Evolutionary conservation across 2,888 invertebrate species (phyloP), one percentile per base, ranked within the genome.

Genomic region (Furcula furcula): DNA sequence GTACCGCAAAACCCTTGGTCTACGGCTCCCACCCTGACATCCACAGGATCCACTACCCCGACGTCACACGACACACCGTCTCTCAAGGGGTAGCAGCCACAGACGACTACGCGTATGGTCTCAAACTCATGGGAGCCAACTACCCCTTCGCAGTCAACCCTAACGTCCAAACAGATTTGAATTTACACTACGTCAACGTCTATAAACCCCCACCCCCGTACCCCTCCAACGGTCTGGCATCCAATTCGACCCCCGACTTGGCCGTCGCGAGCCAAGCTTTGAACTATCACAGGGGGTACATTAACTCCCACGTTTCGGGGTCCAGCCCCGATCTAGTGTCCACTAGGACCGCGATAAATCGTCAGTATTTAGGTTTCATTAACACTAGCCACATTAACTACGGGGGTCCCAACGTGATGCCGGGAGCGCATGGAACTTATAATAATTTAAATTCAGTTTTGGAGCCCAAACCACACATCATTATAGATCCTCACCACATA

Each of bases 171-270:
- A 61, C 80, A 0, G 89, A 90, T 41, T 55, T 89, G 33, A 82
- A 88, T 27, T 66, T 92, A 21, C 91, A 91, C 29, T 87, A 92
- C 60, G 79, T 93, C 11, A 93, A 93, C 63, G 90, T 94, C 4
- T 94, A 93, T 67, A 95, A 96, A 71, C 95, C 96, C 0, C 96
- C 97, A 0, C 96, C 96, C 0, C 95, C 96, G 0, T 96, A 96
- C 79, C 94, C 95, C 0, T 92, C 92, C 0, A 93, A 92, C 62
- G 91, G 94, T 0, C 82, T 93, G n/a, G 94, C 93, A 30, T 95
- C 95, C 5, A 95, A 94, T 55, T 95, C 95, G 0, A 96, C 96
- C 0, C 96, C 96, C 0, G 96, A 96, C 72, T 75, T 97, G 35
- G 95, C 96, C 0, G 92, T 92, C 1, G 93, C 93, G 1, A 92